These are phyloP conservation scores for Ormia ochracea DNA, from an alignment of 2,888 invertebrate genomes.

Conservation along the genomic window DNA sequence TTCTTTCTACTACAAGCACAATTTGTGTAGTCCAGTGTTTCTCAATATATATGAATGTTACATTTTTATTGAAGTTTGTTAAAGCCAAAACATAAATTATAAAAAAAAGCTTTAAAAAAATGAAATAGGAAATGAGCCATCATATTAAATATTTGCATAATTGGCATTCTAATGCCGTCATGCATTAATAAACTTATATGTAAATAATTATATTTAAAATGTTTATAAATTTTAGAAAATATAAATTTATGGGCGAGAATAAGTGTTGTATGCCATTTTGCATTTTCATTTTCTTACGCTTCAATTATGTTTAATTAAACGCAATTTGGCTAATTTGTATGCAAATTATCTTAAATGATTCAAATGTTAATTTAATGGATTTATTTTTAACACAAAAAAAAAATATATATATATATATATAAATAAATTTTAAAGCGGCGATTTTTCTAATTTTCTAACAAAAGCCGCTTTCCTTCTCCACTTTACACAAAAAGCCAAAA, in stretches of 20 bases:
- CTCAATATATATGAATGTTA: background rate
- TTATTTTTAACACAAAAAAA: slow-evolving; percentile 26
- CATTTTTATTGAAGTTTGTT: background rate
- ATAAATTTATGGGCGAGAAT: background rate
- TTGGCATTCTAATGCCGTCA: slow-evolving; percentile 4
- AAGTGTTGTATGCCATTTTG: background rate
- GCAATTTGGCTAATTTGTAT: slow-evolving; percentile 67
- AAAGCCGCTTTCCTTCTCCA: no score
- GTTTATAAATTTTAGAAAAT: slow-evolving; percentile 2
- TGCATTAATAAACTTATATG: background rate
- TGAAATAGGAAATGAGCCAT: slow-evolving; percentile 54
- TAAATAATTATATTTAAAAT: slow-evolving; percentile 40
- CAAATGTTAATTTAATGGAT: slow-evolving; percentile 66
- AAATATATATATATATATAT: no score
- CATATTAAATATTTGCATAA: slow-evolving; percentile 43
- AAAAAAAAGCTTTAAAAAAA: background rate
- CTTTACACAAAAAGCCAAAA: background rate
- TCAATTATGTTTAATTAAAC: slow-evolving; percentile 67
- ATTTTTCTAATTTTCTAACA: slow-evolving; percentile 16
- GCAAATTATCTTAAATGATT: slow-evolving; percentile 67
- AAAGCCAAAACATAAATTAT: background rate
- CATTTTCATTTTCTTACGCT: slow-evolving; percentile 40
- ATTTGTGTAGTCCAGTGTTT: no score
- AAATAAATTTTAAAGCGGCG: no score
- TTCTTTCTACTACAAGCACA: background rate